These are phyloP conservation scores for Rhombomys opimus DNA, from an alignment of 2,113 vertebrate genomes.

Conservation along the genomic window DNA sequence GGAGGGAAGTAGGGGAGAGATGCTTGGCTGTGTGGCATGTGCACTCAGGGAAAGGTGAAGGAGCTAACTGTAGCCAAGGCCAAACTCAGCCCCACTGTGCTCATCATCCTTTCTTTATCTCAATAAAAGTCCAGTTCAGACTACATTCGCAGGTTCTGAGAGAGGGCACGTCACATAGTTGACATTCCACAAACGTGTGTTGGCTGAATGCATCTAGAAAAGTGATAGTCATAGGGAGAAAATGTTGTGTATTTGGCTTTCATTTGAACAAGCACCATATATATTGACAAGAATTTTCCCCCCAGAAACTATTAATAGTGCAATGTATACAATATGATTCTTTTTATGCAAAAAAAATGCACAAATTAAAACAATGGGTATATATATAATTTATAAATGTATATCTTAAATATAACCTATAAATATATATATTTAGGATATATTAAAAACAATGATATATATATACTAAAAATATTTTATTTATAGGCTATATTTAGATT, in stretches of 20 bases:
- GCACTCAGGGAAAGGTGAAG: background rate
- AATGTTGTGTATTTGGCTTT: background rate
- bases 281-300: background rate
- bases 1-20: background rate
- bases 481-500: too few relatives aligned
- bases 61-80: background rate
- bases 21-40: background rate
- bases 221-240: background rate
- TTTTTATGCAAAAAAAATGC: conserved; percentile 22
- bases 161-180: background rate
- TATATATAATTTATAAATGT: background rate
- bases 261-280: background rate
- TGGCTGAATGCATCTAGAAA: background rate
- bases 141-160: background rate
- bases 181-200: background rate
- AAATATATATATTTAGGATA: background rate
- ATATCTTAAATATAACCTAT: background rate
- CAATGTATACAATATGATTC: background rate
- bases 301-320: background rate
- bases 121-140: background rate
- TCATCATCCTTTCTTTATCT: background rate
- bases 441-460: background rate
- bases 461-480: background rate
- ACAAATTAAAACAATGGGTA: background rate
- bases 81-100: background rate